Conservation (phyloP, 2,113 vertebrate species). For the Anseranas semipalmata region DNA sequence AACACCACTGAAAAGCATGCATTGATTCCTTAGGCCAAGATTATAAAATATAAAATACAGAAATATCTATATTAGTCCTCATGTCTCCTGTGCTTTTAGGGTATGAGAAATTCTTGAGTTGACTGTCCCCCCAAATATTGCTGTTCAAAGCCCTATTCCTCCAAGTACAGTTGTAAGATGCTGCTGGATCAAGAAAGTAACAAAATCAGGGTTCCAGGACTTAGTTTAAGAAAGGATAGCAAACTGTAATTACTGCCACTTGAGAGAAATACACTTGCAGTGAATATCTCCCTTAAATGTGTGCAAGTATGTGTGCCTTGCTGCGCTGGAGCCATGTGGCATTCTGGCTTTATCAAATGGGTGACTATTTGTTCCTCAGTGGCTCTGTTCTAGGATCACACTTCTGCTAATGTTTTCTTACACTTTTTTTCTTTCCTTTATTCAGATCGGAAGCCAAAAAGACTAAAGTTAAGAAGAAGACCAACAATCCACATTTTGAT, state of each 20-base stretch:
- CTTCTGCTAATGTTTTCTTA: constrained; percentile 10
- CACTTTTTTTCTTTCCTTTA: not conserved
- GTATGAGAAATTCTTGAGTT: not conserved
- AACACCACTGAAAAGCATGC: not conserved
- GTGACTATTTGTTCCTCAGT: not conserved
- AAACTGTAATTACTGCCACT: not conserved
- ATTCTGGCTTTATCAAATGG: constrained; percentile 26
- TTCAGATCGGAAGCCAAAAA: constrained; percentile 95
- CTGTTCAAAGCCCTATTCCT: not conserved
- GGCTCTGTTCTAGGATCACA: not conserved
- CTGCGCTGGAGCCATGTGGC: constrained; percentile 22
- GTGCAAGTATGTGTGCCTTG: not conserved
- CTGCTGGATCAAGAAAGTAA: not conserved
- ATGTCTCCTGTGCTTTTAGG: not conserved
- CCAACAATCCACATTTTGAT: constrained; percentile 97
- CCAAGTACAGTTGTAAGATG: not conserved
- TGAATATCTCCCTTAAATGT: not conserved
- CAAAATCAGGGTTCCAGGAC: not conserved
- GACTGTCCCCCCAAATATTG: not conserved
- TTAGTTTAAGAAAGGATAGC: not conserved
- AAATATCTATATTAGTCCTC: not conserved
- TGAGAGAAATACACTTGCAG: not conserved
- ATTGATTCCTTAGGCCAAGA: not conserved
- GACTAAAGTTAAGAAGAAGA: constrained; percentile 97
- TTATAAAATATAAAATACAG: not conserved